Evolutionary conservation across 2,888 invertebrate species (phyloP).

Genomic region (Drosophila parthenogenetica): DNA sequence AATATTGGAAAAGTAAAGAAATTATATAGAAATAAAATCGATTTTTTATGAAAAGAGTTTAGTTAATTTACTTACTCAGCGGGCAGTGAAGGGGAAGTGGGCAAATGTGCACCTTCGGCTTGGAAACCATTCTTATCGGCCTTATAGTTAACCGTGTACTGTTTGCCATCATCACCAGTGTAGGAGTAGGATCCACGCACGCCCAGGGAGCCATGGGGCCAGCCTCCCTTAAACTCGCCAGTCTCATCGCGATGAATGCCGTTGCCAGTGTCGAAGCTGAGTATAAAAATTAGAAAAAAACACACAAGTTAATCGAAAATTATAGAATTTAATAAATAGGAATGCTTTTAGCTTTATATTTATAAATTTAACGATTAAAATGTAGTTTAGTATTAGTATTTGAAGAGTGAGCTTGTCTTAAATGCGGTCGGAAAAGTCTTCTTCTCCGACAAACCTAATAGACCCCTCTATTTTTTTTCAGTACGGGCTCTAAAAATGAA

Average conservation of each 20-base stretch:
- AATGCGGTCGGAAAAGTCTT: too few relatives aligned
- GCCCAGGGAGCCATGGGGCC: slow-evolving; percentile 87
- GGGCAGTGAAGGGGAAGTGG: slow-evolving; percentile 91
- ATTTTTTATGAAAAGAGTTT: background rate
- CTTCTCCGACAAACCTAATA: too few relatives aligned
- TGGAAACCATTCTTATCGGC: slow-evolving; percentile 92
- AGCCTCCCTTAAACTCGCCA: slow-evolving; percentile 87
- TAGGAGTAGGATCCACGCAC: slow-evolving; percentile 88
- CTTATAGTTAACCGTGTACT: slow-evolving; percentile 88
- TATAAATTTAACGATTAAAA: too few relatives aligned
- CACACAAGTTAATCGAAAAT: background rate
- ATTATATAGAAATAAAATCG: background rate
- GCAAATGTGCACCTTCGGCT: slow-evolving; percentile 91
- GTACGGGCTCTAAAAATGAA: too few relatives aligned
- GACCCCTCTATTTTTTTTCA: too few relatives aligned
- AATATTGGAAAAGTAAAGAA: background rate
- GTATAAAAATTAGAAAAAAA: slow-evolving; percentile 31
- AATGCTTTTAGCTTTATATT: too few relatives aligned
- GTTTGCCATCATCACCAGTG: slow-evolving; percentile 87
- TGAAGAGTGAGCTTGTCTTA: too few relatives aligned
- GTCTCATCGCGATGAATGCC: slow-evolving; percentile 87
- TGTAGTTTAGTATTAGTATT: too few relatives aligned
- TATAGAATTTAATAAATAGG: too few relatives aligned
- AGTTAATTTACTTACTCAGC: slow-evolving; percentile 72
- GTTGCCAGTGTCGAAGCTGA: slow-evolving; percentile 88